Conservation (phyloP, 2,888 invertebrate genomes). For the Pachliopta kotzebuea region DNA sequence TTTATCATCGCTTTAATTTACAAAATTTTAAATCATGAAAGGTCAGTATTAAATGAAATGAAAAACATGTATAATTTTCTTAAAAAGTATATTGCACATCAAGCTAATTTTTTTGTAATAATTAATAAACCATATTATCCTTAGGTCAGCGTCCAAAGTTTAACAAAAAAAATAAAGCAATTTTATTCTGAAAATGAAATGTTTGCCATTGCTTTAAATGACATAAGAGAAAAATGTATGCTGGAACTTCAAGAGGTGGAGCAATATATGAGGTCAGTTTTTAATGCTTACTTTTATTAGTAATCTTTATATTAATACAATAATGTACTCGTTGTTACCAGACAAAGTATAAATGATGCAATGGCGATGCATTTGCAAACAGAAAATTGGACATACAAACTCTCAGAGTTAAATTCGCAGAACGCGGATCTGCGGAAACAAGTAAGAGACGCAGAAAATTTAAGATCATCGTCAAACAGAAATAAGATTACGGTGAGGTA, state of each 20-base stretch:
- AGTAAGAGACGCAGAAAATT: constrained; percentile 48
- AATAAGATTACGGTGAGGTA: constrained; percentile 50
- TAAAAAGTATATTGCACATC: no score
- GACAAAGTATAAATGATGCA: constrained; percentile 56
- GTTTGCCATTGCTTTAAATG: constrained; percentile 50
- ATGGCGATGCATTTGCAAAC: constrained; percentile 51
- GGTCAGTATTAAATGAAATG: no score
- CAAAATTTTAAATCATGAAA: no score
- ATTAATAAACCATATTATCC: constrained; percentile 42
- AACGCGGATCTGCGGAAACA: constrained; percentile 60
- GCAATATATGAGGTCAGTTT: constrained; percentile 51
- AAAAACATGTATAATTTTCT: no score
- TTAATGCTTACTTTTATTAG: neutral
- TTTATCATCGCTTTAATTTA: no score
- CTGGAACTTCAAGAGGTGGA: constrained; percentile 53
- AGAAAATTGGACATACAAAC: constrained; percentile 52
- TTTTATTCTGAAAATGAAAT: constrained; percentile 63
- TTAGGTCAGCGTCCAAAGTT: constrained; percentile 43
- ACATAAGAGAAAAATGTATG: constrained; percentile 52
- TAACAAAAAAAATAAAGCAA: constrained; percentile 60
- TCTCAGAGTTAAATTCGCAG: constrained; percentile 55
- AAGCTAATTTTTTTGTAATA: no score
- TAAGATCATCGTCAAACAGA: constrained; percentile 47
- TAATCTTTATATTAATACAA: neutral
- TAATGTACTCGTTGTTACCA: constrained; percentile 34